Percentiles rank a stretch among this genome's conserved stretches.
phyloP scores from a whole-genome alignment of 2,888 invertebrate genomes.

The Lathronympha strigana region DNA sequence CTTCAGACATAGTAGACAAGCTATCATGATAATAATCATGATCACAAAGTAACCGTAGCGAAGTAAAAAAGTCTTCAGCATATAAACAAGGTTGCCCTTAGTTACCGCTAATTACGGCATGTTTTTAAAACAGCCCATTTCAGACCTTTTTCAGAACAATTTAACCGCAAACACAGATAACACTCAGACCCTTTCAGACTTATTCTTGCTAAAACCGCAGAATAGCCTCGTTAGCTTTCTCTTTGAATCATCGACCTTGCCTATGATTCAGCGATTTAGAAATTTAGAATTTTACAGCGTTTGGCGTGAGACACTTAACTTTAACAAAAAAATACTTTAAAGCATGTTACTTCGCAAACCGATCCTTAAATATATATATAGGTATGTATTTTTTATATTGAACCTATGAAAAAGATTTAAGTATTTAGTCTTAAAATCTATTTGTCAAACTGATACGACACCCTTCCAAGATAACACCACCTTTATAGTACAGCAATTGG shows the following conservation, averaged over 20 bases:
- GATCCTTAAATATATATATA: too few species aligned
- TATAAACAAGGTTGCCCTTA: neutral
- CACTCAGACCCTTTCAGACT: neutral
- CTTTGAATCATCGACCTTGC: neutral
- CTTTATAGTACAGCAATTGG: too few species aligned
- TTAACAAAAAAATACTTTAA: too few species aligned
- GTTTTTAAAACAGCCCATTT: neutral
- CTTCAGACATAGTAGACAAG: too few species aligned
- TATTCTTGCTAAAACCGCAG: slow-evolving; percentile 2
- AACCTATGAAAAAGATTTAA: too few species aligned
- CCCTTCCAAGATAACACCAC: too few species aligned
- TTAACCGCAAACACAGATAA: neutral
- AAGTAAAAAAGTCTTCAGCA: neutral
- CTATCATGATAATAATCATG: neutral
- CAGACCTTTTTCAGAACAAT: neutral
- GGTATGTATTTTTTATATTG: too few species aligned
- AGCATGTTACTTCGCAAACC: too few species aligned
- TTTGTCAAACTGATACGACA: too few species aligned
- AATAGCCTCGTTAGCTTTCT: slow-evolving; percentile 4
- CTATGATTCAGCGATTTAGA: slow-evolving; percentile 7
- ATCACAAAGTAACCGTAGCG: neutral
- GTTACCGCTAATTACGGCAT: neutral
- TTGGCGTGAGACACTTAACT: too few species aligned
- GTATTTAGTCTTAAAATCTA: too few species aligned
- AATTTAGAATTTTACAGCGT: too few species aligned